These are phyloP conservation scores for Pyrgus malvae DNA, from an alignment of 2,888 invertebrate genomes.

Conservation along the genomic window DNA sequence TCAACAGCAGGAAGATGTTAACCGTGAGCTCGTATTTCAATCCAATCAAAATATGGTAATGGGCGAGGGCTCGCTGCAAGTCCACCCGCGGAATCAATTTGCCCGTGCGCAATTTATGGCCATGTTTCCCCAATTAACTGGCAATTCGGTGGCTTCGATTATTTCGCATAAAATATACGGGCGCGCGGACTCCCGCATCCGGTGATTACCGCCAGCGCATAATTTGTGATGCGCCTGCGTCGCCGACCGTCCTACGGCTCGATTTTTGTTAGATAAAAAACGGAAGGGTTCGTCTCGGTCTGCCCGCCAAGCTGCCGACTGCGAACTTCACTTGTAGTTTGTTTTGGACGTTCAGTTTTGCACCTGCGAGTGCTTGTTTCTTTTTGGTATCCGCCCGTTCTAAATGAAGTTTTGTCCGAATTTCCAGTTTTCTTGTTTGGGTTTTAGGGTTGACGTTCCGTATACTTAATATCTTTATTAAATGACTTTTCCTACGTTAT, in stretches of 20 bases:
- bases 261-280: slow-evolving; percentile 80
- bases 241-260: slow-evolving; percentile 56
- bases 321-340: slow-evolving; percentile 57
- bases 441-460: background rate
- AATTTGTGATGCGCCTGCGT: slow-evolving; percentile 77
- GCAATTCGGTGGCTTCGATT: slow-evolving; percentile 80
- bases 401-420: slow-evolving; percentile 54
- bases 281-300: slow-evolving; percentile 49
- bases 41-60: slow-evolving; percentile 77
- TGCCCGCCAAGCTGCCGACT: slow-evolving; percentile 35
- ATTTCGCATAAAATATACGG: slow-evolving; percentile 78
- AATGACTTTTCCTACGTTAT: too few relatives aligned
- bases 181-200: slow-evolving; percentile 75
- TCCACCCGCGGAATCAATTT: slow-evolving; percentile 70
- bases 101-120: slow-evolving; percentile 69
- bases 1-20: slow-evolving; percentile 67
- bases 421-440: slow-evolving; percentile 20
- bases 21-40: slow-evolving; percentile 62
- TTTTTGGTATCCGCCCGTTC: slow-evolving; percentile 47
- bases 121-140: slow-evolving; percentile 78
- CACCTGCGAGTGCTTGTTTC: slow-evolving; percentile 70
- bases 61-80: slow-evolving; percentile 47
- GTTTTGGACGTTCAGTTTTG: slow-evolving; percentile 62
- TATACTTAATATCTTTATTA: background rate
- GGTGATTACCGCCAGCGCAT: slow-evolving; percentile 75